Base-by-base conservation (phyloP, 2,113 vertebrate genomes). In the Bathybates hornii region DNA sequence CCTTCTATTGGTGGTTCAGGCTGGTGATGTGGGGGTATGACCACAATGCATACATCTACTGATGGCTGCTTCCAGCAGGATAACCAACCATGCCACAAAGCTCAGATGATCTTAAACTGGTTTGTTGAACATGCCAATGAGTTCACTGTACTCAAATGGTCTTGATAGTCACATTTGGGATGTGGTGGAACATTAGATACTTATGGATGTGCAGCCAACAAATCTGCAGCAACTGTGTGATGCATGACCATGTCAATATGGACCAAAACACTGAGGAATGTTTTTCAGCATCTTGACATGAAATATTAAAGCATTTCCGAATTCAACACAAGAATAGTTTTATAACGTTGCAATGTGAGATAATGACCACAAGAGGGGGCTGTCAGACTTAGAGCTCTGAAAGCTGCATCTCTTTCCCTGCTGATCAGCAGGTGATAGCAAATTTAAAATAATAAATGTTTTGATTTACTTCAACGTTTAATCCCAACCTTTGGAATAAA, bases 321-420 rank as follows among this genome's bases (percentile, higher is more conserved):
- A 38, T 68, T 13, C 19, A 68, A 38, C 63, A 68, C 19, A 8
- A 68, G 11, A 38, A 1, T 21, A 11, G 3, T 38, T 68, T 68
- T 68, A 50, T 61, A n/a, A 19, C 13, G 7, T 45, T 87, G 87
- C 68, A 84, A 59, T 87, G 7, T 78, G 9, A 29, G 7, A 34
- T n/a, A 87, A 38, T 78, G 27, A 21, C 90, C 92, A 91, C 87
- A 82, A 5, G 87, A 78, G 86, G 93, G 86, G 5, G 78, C 14
- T 56, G 14, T 82, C 9, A 16, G n/a, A 83, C 19, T 9, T 45
- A 45, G 24, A 48, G 43, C 71, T 19, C 41, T 50, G 43, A 76
- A 76, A 78, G 32, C 43, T 29, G 6, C 16, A 32, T 9, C 27
- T 78, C 10, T 76, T 19, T 7, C 43, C 16, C 24, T 29, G 43